Percentiles rank a stretch among this genome's conserved stretches.
These are phyloP conservation scores for Haliclystus octoradiatus DNA, from an alignment of 30 jellyfish, hydroid and myxozoan species.

Conservation along the genomic window DNA sequence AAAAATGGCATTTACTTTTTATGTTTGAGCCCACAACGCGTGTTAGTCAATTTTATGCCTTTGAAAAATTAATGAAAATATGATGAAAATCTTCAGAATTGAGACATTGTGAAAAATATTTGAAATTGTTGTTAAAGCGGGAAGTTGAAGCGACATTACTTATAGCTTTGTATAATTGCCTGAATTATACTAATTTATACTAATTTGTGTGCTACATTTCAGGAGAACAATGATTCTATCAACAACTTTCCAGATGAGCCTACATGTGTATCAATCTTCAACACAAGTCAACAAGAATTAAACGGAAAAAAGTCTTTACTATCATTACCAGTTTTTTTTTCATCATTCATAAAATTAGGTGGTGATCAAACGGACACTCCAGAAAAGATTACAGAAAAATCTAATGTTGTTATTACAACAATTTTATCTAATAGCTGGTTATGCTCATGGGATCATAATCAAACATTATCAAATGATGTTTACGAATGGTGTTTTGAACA, in stretches of 20 bases:
- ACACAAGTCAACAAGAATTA: neutral
- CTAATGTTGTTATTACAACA: neutral
- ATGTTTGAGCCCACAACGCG: too few relatives aligned
- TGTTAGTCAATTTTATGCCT: too few relatives aligned
- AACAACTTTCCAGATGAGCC: neutral
- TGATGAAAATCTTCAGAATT: too few relatives aligned
- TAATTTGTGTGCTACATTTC: too few relatives aligned
- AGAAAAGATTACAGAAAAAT: neutral
- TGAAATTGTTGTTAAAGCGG: too few relatives aligned
- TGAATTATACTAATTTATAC: too few relatives aligned
- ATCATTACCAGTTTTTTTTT: neutral
- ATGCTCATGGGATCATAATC: neutral
- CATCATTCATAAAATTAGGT: neutral
- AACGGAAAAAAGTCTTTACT: neutral
- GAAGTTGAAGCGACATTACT: too few relatives aligned
- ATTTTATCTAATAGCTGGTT: neutral
- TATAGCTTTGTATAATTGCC: too few relatives aligned
- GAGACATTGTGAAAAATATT: too few relatives aligned
- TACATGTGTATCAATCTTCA: neutral
- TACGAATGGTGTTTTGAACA: neutral
- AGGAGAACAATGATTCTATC: neutral
- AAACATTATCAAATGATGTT: neutral
- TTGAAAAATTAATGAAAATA: too few relatives aligned
- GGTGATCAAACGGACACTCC: neutral
- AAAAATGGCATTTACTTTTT: too few relatives aligned